Percentiles rank a stretch among this genome's conserved stretches.
These are phyloP conservation scores for Tolypeutes matacus DNA, from an alignment of 2,797 vertebrate species.

Conservation along the genomic window DNA sequence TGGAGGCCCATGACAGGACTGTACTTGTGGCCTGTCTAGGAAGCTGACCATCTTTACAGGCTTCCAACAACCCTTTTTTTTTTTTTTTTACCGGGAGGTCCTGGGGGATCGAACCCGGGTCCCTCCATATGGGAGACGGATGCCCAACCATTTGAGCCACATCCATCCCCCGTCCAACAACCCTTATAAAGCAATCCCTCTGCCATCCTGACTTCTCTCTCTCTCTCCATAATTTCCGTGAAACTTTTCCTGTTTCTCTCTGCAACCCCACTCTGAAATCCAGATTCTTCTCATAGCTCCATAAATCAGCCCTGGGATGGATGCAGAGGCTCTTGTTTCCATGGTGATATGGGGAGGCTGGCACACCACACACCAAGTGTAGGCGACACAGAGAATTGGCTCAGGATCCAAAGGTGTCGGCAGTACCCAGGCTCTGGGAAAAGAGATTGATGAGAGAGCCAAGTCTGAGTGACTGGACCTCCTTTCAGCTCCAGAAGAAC, in stretches of 20 bases:
- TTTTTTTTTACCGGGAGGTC: too few relatives aligned
- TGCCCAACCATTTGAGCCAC: too few relatives aligned
- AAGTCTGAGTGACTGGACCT: constrained; percentile 28
- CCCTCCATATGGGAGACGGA: too few relatives aligned
- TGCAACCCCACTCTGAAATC: constrained; percentile 35
- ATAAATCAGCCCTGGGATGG: constrained; percentile 69
- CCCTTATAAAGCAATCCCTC: constrained; percentile 35
- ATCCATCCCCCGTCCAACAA: too few relatives aligned
- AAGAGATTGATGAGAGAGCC: constrained; percentile 60
- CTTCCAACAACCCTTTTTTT: constrained; percentile 25
- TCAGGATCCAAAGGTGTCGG: constrained; percentile 70
- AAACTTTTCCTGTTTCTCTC: background rate
- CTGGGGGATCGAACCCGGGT: too few relatives aligned
- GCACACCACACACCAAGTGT: constrained; percentile 68
- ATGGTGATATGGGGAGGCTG: constrained; percentile 75
- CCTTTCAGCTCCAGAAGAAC: background rate
- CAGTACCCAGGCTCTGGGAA: constrained; percentile 11
- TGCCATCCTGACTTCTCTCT: background rate
- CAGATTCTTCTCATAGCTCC: constrained; percentile 67
- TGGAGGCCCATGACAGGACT: background rate
- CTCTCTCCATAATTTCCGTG: background rate
- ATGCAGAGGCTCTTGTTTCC: constrained; percentile 79
- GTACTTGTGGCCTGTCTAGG: background rate
- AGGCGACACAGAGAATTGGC: constrained; percentile 76
- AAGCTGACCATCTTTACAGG: background rate